A percentile compares a stretch with the other conserved stretches of the same genome.
Conservation (phyloP, 2,113 vertebrate genomes). For the zebrafish (Danio rerio) region GRCz12tu NC_133180.1:66291501-66292000, state of each 20-base stretch:
- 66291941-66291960: not conserved
- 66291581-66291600: not conserved
- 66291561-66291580: not conserved
- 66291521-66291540: not conserved
- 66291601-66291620: not conserved
- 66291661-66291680: not conserved
- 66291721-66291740: not conserved
- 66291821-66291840: not conserved
- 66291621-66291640: not conserved
- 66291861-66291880: not conserved
- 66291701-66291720: constrained; percentile 3
- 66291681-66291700: not conserved
- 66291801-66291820: constrained; percentile 3
- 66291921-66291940: not conserved
- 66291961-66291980: not conserved
- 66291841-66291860: not conserved
- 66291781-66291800: not conserved
- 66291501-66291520: not conserved
- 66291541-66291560: not conserved
- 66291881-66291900: not conserved
- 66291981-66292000: too few relatives aligned
- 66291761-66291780: constrained; percentile 25
- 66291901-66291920: not conserved
- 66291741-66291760: not conserved
- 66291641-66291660: constrained; percentile 9